Evolutionary conservation across 2,888 invertebrate species (phyloP).

Genomic region (Coelinius sp.): DNA sequence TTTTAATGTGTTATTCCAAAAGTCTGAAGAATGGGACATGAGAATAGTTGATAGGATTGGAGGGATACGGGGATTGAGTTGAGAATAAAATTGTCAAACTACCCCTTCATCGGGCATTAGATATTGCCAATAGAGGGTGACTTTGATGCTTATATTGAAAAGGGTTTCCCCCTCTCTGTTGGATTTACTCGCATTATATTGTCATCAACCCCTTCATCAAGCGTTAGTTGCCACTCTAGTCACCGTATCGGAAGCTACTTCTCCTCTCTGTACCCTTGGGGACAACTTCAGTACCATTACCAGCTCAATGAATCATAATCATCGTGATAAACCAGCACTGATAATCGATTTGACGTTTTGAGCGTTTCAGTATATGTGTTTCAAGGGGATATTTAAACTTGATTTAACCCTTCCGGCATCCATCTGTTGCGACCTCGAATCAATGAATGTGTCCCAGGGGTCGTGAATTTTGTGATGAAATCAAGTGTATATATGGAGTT

Average conservation of each 20-base stretch:
- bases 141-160: constrained; percentile 13
- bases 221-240: constrained; percentile 54
- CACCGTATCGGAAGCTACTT: constrained; percentile 35
- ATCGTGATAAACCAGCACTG: constrained; percentile 61
- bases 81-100: constrained; percentile 18
- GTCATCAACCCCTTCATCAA: constrained; percentile 63
- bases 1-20: not conserved
- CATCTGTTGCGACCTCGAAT: constrained; percentile 39
- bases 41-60: constrained; percentile 42
- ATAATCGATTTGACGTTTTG: constrained; percentile 59
- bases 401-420: constrained; percentile 40
- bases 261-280: constrained; percentile 18
- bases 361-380: constrained; percentile 44
- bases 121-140: constrained; percentile 13
- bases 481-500: constrained; percentile 14
- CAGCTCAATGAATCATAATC: constrained; percentile 64
- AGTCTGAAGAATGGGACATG: not conserved
- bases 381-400: constrained; percentile 37
- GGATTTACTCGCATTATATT: constrained; percentile 58
- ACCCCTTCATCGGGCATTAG: constrained; percentile 8
- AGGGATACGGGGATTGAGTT: constrained; percentile 38
- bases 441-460: constrained; percentile 8
- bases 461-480: constrained; percentile 25
- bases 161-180: constrained; percentile 31
- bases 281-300: constrained; percentile 34